Base-by-base conservation (phyloP, 1,140 invertebrate genomes). In the Plodia interpunctella region DNA sequence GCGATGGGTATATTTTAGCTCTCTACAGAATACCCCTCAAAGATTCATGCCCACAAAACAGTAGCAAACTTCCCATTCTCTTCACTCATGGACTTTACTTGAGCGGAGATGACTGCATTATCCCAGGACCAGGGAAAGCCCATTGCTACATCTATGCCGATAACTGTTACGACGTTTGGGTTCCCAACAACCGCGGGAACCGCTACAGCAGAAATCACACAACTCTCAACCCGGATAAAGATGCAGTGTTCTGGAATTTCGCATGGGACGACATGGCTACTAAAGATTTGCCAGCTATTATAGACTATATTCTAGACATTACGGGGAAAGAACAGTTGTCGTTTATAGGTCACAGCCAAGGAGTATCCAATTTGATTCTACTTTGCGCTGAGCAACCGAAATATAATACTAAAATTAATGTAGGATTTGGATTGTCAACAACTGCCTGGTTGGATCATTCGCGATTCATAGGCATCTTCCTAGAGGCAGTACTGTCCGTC, bases 261-360 rank as follows among this genome's bases (percentile, higher is more conserved):
- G 87, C 87, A 15, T 94, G 63, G 3, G 59, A 65, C 18, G 65
- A 75, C 49, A 55, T 66, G 55, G 65, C 58, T 1, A 5, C 54
- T 0, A 21, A 32, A 15, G 71, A 73, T 49, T 19, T 64, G 10
- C 60, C 67, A 32, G 62, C 62, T 11, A 60, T 62, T 35, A 66
- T 81, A 9, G 76, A 83, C 49, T 92, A 92, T 71, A 90, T 94
- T 9, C 66, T 94, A 10, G 74, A 88, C 0, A 61, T 61, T 15
- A 94, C 94, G 0, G 82, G 87, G 0, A 78, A 86, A 5, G 71
- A 80, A 28, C 80, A 92, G 54, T 61, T 96, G 2, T 81, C 91
- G 44, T 95, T 94, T 80, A 83, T 95, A 6, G 94, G 94, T 1
- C 94, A 95, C 74, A 91, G 91, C 0, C 90, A 91, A 84, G 94